Conservation (phyloP, 2,113 vertebrate species). For the Conger conger region DNA sequence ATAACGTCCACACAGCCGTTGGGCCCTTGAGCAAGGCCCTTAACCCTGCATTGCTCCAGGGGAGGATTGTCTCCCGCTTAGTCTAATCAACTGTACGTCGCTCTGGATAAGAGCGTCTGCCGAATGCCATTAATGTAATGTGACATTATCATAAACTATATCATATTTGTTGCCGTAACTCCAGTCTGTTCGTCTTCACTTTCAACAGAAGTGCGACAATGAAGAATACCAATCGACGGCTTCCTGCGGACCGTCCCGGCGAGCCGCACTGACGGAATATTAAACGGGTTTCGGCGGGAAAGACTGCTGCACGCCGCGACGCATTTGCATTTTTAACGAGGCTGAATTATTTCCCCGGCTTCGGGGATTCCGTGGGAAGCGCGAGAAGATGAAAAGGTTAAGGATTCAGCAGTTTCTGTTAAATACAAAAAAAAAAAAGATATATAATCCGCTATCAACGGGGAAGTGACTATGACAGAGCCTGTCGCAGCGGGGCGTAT, state of each 20-base stretch:
- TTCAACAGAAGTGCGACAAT: not conserved
- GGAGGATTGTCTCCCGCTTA: too few relatives aligned
- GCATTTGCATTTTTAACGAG: constrained; percentile 7
- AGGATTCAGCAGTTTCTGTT: not conserved
- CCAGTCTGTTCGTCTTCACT: not conserved
- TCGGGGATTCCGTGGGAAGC: not conserved
- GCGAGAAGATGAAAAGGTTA: not conserved
- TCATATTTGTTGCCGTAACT: too few relatives aligned
- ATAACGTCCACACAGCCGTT: too few relatives aligned
- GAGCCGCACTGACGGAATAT: not conserved
- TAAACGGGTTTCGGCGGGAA: not conserved
- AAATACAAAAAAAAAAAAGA: not conserved
- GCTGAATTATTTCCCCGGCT: not conserved
- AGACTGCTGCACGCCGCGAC: not conserved
- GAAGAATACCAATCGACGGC: too few relatives aligned
- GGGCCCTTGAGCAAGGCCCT: too few relatives aligned
- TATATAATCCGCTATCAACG: not conserved
- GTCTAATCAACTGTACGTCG: too few relatives aligned
- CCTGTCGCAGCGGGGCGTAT: not conserved
- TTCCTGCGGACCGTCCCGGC: not conserved
- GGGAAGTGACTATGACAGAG: not conserved
- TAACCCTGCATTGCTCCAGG: too few relatives aligned
- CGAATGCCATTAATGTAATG: too few relatives aligned
- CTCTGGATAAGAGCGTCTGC: too few relatives aligned
- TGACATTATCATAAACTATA: too few relatives aligned